Percentiles rank a stretch among this genome's conserved stretches.
phyloP scores from a whole-genome alignment of 2,888 invertebrate genomes.

The Parnassius apollo region DNA sequence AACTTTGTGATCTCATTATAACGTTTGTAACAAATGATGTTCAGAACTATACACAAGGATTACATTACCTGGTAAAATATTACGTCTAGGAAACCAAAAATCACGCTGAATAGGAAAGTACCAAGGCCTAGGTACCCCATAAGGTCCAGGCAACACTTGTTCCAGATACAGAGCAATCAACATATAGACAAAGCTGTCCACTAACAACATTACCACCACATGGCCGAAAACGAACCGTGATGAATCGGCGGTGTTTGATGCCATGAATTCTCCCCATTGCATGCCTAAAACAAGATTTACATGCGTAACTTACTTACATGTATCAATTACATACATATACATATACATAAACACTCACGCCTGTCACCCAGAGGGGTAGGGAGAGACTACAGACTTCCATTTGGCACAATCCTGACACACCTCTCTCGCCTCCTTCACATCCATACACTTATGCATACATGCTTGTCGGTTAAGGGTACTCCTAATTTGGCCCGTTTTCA shows the following conservation, averaged over 20 bases:
- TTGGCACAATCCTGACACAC: too few relatives aligned
- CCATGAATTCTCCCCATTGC: constrained; percentile 83
- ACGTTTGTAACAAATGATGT: background rate
- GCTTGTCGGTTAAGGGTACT: too few relatives aligned
- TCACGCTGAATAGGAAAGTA: constrained; percentile 86
- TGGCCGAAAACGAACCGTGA: constrained; percentile 84
- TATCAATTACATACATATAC: too few relatives aligned
- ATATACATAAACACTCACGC: too few relatives aligned
- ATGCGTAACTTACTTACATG: too few relatives aligned
- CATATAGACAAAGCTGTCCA: constrained; percentile 86
- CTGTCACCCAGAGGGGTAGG: too few relatives aligned
- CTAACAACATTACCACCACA: constrained; percentile 86
- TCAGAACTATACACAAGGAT: background rate
- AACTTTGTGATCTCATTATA: too few relatives aligned
- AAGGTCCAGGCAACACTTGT: constrained; percentile 92
- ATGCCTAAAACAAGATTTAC: constrained; percentile 63
- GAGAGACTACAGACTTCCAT: too few relatives aligned
- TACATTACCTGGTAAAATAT: constrained; percentile 12
- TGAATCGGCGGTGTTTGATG: constrained; percentile 84
- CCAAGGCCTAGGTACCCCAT: constrained; percentile 90
- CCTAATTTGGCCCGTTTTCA: too few relatives aligned
- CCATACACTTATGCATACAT: too few relatives aligned
- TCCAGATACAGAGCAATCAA: constrained; percentile 91
- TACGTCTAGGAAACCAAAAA: constrained; percentile 73
- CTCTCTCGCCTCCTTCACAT: too few relatives aligned